Evolutionary conservation across 2,113 vertebrate species (phyloP).

Genomic region (Argyrosomus japonicus): DNA sequence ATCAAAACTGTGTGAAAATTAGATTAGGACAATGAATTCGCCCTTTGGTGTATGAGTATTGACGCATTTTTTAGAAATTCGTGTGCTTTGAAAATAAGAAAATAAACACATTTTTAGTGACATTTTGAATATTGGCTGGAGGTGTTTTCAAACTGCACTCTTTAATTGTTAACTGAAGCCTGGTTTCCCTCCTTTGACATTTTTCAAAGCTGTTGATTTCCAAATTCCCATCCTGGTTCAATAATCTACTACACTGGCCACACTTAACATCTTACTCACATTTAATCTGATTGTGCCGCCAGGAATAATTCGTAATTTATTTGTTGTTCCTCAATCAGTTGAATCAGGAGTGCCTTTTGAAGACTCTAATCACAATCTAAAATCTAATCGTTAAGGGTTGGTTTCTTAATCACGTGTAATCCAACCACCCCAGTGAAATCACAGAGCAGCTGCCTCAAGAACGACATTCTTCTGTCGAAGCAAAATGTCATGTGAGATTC

Average conservation of each 20-base stretch:
- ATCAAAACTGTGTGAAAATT: background rate
- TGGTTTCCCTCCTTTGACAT: background rate
- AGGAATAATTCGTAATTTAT: background rate
- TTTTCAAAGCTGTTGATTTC: background rate
- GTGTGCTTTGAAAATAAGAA: background rate
- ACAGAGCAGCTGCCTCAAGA: background rate
- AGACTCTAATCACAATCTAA: conserved; percentile 50
- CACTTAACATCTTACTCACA: background rate
- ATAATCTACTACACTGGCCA: background rate
- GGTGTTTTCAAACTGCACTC: background rate
- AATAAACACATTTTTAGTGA: background rate
- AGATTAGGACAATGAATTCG: background rate
- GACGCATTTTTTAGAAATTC: background rate
- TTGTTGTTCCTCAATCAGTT: conserved; percentile 41
- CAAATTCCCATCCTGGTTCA: background rate
- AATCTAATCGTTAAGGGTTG: conserved; percentile 25
- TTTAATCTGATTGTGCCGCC: background rate
- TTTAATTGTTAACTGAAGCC: background rate
- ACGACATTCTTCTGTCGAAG: background rate
- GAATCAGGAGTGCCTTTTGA: conserved; percentile 57
- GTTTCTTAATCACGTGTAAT: conserved; percentile 46
- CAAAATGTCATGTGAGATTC: conserved; percentile 32
- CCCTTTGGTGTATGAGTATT: background rate
- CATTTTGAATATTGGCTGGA: background rate
- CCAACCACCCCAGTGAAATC: conserved; percentile 23